Percentiles rank a stretch among this genome's conserved stretches.
Conservation (phyloP, 2,888 invertebrate genomes). For the Heliconius erato region DNA sequence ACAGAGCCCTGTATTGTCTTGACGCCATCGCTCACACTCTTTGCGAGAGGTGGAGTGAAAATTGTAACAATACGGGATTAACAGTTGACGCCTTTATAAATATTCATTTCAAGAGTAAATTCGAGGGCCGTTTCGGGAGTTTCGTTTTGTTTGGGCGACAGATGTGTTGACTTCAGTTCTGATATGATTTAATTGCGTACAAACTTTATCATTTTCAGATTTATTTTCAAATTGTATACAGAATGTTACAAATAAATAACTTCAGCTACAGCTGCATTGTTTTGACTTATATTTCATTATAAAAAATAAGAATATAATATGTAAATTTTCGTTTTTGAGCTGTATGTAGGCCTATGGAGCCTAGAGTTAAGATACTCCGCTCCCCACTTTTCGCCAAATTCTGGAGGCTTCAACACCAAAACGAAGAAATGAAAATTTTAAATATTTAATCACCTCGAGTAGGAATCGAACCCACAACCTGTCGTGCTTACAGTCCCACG, state of each 20-base stretch:
- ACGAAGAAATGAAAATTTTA: too few relatives aligned
- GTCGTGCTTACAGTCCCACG: too few relatives aligned
- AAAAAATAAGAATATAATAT: not conserved
- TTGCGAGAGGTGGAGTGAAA: conserved; percentile 66
- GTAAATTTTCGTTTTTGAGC: not conserved
- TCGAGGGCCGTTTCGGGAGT: conserved; percentile 70
- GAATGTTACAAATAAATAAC: not conserved
- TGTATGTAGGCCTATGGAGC: too few relatives aligned
- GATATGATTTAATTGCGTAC: conserved; percentile 47
- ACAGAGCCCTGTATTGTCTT: conserved; percentile 78
- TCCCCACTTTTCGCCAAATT: too few relatives aligned
- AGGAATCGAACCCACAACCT: too few relatives aligned
- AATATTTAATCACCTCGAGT: too few relatives aligned
- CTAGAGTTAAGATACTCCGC: too few relatives aligned
- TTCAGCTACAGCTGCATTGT: not conserved
- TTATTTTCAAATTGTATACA: conserved; percentile 11
- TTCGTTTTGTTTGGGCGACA: conserved; percentile 77
- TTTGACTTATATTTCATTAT: not conserved
- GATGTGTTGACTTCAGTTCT: conserved; percentile 66
- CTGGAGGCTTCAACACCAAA: too few relatives aligned
- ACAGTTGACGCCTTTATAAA: conserved; percentile 85
- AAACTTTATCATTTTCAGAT: conserved; percentile 24
- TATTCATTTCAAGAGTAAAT: conserved; percentile 80
- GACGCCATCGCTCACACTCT: conserved; percentile 77
- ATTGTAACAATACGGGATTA: conserved; percentile 83